phyloP scores from a whole-genome alignment of 2,797 vertebrate species.

The Meda fulgida region DNA sequence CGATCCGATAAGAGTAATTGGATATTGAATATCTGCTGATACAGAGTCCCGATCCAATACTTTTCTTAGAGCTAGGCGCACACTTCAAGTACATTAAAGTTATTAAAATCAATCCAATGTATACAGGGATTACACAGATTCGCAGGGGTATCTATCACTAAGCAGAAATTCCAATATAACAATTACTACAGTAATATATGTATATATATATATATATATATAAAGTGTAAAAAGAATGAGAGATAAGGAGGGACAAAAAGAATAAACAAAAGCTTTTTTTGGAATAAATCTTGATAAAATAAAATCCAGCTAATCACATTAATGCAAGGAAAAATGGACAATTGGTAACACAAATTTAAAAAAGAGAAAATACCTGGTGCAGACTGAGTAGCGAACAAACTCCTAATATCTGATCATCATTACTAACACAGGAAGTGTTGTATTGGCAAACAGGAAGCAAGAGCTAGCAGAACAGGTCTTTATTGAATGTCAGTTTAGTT shows the following conservation, averaged over 20 bases:
- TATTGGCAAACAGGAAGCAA: slow-evolving; percentile 61
- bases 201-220: too few relatives aligned
- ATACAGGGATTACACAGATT: background rate
- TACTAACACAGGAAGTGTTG: slow-evolving; percentile 49
- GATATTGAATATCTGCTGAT: background rate
- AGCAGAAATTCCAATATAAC: background rate
- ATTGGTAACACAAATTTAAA: background rate
- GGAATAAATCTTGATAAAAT: slow-evolving; percentile 17
- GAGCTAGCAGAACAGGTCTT: slow-evolving; percentile 41
- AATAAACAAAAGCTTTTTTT: slow-evolving; percentile 8
- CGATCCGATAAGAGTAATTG: background rate
- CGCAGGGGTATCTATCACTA: background rate
- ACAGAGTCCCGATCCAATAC: background rate
- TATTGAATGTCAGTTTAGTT: background rate
- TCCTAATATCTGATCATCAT: slow-evolving; percentile 37
- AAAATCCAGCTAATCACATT: slow-evolving; percentile 19
- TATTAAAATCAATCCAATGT: background rate
- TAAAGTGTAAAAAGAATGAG: slow-evolving; percentile 11
- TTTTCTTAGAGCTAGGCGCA: background rate
- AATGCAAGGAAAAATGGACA: slow-evolving; percentile 9
- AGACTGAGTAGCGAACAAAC: background rate
- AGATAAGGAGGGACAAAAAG: slow-evolving; percentile 20
- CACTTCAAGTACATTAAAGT: background rate
- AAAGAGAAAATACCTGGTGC: background rate
- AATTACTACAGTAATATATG: background rate